Conservation (phyloP, 2,888 invertebrate species). For the Exephanes ischioxanthus region DNA sequence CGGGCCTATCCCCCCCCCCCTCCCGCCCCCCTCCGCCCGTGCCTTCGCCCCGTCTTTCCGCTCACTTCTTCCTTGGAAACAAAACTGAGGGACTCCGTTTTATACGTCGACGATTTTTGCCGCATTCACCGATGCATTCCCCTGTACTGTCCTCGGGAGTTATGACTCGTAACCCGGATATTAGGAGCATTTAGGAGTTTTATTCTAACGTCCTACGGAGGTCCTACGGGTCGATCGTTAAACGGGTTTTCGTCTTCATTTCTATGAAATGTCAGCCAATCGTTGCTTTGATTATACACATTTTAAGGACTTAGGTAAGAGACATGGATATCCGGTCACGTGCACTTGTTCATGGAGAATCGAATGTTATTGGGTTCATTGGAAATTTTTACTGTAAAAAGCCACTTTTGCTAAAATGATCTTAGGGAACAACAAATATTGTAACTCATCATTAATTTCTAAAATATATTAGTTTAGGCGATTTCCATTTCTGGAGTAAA, state of each 20-base stretch:
- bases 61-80: conserved; percentile 52
- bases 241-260: background rate
- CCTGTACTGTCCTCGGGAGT: conserved; percentile 36
- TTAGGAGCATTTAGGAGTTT: conserved; percentile 44
- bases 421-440: too few relatives aligned
- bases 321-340: background rate
- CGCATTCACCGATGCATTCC: conserved; percentile 47
- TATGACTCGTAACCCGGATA: conserved; percentile 51
- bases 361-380: too few relatives aligned
- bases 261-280: conserved; percentile 10
- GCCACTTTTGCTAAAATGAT: too few relatives aligned
- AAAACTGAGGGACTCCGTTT: conserved; percentile 26
- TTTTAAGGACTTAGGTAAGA: background rate
- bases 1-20: conserved; percentile 72
- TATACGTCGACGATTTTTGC: conserved; percentile 50
- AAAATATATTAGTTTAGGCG: too few relatives aligned
- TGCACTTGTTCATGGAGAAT: background rate
- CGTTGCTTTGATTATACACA: background rate
- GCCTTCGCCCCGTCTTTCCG: conserved; percentile 50
- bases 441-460: too few relatives aligned
- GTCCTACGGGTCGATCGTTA: conserved; percentile 7
- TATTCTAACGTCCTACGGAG: conserved; percentile 15
- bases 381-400: too few relatives aligned
- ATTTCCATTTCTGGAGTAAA: too few relatives aligned
- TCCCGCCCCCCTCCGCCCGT: conserved; percentile 56